Evolutionary conservation across 2,888 invertebrate genomes (phyloP), one percentile per base, ranked within the genome.

Genomic region (Bimastos eiseni): DNA sequence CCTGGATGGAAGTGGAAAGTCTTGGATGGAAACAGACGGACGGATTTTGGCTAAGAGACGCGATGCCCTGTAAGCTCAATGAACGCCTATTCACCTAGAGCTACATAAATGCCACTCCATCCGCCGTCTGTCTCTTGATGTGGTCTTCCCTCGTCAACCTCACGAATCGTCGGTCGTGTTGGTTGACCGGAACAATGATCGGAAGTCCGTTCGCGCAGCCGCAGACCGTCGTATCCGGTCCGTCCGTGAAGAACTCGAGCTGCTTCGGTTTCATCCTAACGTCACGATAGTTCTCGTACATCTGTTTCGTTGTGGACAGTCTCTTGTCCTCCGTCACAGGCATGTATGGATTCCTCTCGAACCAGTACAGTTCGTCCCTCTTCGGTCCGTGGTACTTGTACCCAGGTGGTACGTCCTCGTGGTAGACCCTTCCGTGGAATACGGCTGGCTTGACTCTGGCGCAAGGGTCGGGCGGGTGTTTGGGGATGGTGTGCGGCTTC

Each of bases 341-440:
- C 90, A 89, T 49, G 44, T 91, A 91, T 15, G 91, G 91, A 6
- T 90, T 90, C 88, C 88, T 41, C 90, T 92, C 92, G 36, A 91
- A 88, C 90, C 91, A 92, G 90, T 91, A 91, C 34, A 92, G 89
- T 6, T 91, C 88, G 83, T 92, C 91, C 83, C 83, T 86, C 34
- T 91, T 90, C 6, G 92, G 92, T 24, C 92, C 92, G 55, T 91
- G 88, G 90, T 92, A 91, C 44, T 90, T 91, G 91, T 91, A 92
- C 41, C 90, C 89, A 30, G 92, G 91, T 24, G 91, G 92, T 21
- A 92, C 90, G 30, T 89, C 89, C 83, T 91, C 92, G 89, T 91
- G 89, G 91, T 92, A 92, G 44, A 90, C 37, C 41, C 91, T 37
- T 13, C 92, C 92, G 89, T 92, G 91, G 91, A 91, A 92, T n/a